phyloP scores from a whole-genome alignment of 2,113 vertebrate genomes.

The Podarcis cretensis region DNA sequence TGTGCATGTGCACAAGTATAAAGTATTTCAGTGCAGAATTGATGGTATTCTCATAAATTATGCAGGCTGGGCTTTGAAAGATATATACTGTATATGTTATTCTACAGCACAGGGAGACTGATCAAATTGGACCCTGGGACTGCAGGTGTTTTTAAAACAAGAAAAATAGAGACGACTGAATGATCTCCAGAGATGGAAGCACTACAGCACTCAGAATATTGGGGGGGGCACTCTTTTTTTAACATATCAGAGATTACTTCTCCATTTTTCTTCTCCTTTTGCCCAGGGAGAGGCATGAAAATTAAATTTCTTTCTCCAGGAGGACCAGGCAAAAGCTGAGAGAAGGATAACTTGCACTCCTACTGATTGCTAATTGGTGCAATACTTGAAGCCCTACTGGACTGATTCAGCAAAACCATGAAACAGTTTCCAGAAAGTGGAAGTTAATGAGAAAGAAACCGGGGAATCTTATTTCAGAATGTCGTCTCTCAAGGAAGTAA shows the following conservation, averaged over 20 bases:
- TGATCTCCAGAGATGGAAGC: background rate
- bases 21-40: constrained; percentile 32
- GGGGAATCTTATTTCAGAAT: constrained; percentile 18
- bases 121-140: constrained; percentile 28
- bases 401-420: constrained; percentile 26
- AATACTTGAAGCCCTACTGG: constrained; percentile 1
- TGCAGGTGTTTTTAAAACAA: constrained; percentile 17
- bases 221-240: background rate
- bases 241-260: constrained; percentile 26
- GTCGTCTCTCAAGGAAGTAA: constrained; percentile 20
- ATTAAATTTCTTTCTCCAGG: constrained; percentile 22
- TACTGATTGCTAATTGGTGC: constrained; percentile 23
- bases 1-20: background rate
- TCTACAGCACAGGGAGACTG: constrained; percentile 2
- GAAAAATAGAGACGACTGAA: background rate
- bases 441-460: background rate
- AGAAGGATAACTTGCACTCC: constrained; percentile 19
- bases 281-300: constrained; percentile 21
- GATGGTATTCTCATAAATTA: constrained; percentile 53
- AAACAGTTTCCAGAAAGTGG: background rate
- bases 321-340: constrained; percentile 32
- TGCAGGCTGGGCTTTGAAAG: constrained; percentile 5
- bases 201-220: constrained; percentile 24
- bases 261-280: background rate
- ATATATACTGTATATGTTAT: constrained; percentile 29